Base-by-base conservation (phyloP, 2,797 vertebrate species). In the Antennarius maculatus region DNA sequence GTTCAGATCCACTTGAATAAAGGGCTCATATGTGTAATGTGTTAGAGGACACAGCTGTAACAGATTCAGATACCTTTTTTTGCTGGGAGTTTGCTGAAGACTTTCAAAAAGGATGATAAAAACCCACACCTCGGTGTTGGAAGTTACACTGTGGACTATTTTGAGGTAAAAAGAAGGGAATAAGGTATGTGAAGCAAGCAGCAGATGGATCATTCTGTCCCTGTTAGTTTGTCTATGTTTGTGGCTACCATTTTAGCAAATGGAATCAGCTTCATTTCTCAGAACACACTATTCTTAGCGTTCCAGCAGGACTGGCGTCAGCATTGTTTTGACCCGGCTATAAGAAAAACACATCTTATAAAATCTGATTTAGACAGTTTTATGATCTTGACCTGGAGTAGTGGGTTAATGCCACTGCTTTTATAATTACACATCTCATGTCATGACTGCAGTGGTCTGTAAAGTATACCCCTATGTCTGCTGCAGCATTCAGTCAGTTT, bases 351-450 rank as follows among this genome's bases (percentile, higher is more conserved):
- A 79, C 58, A 52, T 76, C 54, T 61, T 77, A 70, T 84, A 84
- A 85, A 86, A 73, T 81, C 71, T 42, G 53, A 86, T 84, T 82
- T 75, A 71, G 79, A 77, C 62, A 69, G 61, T 60, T 79, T 90
- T 68, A 79, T 66, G 67, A 63, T 60, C 51, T 77, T 65, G 66
- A 77, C 69, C 61, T 61, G 66, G 13, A 57, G 53, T 16, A 48
- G 31, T 69, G 58, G 31, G 46, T 76, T 76, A 84, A 81, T 80
- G 49, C 65, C 42, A 34, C 62, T 73, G 51, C 74, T 72, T 73
- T 79, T 75, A 66, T 65, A 74, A 57, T 48, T 23, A 37, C 59
- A 50, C 54, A 34, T 71, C 70, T 75, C 63, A 17, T 46, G 73
- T 75, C 63, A 17, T 46, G 71, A 70, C 77, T 69, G 62, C 58